Percentiles rank a stretch among this genome's conserved stretches.
Conservation (phyloP, 2,888 invertebrate species). For the Oligia fasciuncula region DNA sequence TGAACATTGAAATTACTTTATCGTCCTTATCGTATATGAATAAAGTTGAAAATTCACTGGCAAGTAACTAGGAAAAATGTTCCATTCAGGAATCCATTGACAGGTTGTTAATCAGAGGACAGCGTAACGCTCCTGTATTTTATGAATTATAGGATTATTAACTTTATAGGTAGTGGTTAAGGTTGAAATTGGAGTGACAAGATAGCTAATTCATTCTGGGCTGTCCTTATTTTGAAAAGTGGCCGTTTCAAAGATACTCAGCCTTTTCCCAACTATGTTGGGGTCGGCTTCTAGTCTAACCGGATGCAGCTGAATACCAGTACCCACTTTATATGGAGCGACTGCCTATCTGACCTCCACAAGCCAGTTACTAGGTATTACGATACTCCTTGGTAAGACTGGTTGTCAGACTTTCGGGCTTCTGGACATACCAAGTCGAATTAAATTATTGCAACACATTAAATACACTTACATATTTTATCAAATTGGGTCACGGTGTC, state of each 20-base stretch:
- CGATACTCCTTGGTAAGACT: not conserved
- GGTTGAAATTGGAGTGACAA: slow-evolving; percentile 31
- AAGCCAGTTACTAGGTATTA: not conserved
- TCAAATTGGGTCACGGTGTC: slow-evolving; percentile 27
- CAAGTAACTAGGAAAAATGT: slow-evolving; percentile 41
- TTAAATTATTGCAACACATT: not conserved
- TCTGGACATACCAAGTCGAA: not conserved
- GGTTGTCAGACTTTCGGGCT: not conserved
- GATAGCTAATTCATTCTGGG: slow-evolving; percentile 37
- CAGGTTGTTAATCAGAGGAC: slow-evolving; percentile 64
- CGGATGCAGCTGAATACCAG: not conserved
- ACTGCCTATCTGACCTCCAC: not conserved
- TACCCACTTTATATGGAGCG: not conserved
- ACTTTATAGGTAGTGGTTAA: slow-evolving; percentile 24
- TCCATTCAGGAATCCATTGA: slow-evolving; percentile 59
- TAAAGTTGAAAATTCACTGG: slow-evolving; percentile 35
- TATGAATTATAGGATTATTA: slow-evolving; percentile 21
- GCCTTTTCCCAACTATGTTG: not conserved
- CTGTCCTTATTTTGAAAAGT: slow-evolving; percentile 49
- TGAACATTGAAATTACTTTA: not conserved
- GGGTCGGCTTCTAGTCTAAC: not conserved
- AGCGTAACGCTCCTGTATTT: slow-evolving; percentile 59
- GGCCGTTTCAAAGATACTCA: slow-evolving; percentile 22
- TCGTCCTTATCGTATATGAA: not conserved
- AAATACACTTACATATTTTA: not conserved